Evolutionary conservation across 2,113 vertebrate species (phyloP), one percentile per base, ranked within the genome.

Genomic region (Marcusenius ussheri): DNA sequence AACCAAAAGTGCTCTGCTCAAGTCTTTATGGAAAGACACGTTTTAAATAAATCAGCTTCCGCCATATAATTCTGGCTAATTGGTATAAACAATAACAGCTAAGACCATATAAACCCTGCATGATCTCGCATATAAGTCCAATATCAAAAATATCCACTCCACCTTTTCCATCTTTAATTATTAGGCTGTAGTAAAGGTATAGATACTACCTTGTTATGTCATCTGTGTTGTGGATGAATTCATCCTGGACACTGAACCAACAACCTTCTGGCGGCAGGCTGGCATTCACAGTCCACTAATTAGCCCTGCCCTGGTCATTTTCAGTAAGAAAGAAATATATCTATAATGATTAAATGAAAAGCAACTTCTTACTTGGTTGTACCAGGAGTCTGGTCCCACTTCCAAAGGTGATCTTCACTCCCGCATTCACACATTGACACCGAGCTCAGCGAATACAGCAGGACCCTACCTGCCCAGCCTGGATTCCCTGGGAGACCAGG

Each of bases 371-470:
- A 90, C 74, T n/a, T 70, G 86, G 39, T 84, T 91, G 17, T 42
- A 87, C 85, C 80, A 50, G n/a, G 0, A 90, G 87, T 1, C 27
- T 88, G 84, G 90, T 90, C 21, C 91, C 88, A 13, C 45, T 39
- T 7, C 91, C 90, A 91, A 91, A 90, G 42, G 66, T 88, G 7
- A 92, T 8, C 62, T 90, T 88, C 35, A 70, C 58, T 85, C 21
- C 84, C 45, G 19, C 50, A 91, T 87, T 91, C 89, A 90, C 91
- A 91, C 92, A 91, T 62, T 88, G 10, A 31, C 24, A 50, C 9
- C 15, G 2, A 86, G 24, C 24, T 86, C 24, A 86, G 2, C 83
- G 15, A 50, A 86, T 49, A 86, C 47, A 50, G 3, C 35, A 42
- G 31, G 74, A 80, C 74, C 2, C 35, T 80, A n/a, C 62, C 3